Conservation (phyloP, 2,888 invertebrate genomes). For the Lepidochitona cinerea region DNA sequence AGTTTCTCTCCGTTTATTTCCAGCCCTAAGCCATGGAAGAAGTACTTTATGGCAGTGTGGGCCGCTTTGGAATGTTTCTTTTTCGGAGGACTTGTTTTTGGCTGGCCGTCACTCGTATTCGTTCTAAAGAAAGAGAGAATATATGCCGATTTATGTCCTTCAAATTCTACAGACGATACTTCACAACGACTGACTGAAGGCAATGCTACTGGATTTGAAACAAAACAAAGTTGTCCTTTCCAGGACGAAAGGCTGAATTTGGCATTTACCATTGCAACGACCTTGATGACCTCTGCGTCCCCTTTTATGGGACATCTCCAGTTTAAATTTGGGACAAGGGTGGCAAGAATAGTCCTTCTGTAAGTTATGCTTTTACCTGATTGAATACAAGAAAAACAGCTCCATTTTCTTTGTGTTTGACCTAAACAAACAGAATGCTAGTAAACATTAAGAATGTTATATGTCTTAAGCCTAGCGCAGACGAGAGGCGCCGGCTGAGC, state of each 20-base stretch:
- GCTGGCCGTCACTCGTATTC: constrained; percentile 54
- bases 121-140: constrained; percentile 47
- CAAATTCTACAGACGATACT: background rate
- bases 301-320: constrained; percentile 52
- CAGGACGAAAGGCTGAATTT: constrained; percentile 44
- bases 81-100: constrained; percentile 52
- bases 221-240: constrained; percentile 33
- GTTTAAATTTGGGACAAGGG: constrained; percentile 50
- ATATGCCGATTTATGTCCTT: constrained; percentile 39
- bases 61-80: constrained; percentile 47
- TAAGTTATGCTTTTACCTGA: too few species aligned
- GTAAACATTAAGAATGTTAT: too few species aligned
- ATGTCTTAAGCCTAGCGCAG: too few species aligned
- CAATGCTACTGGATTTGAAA: background rate
- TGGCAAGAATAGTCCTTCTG: constrained; percentile 45
- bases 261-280: constrained; percentile 49
- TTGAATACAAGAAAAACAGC: too few species aligned
- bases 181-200: background rate
- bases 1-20: too few species aligned
- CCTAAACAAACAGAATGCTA: too few species aligned
- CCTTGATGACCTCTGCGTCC: constrained; percentile 49
- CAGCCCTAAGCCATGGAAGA: constrained; percentile 8
- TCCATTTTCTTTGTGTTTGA: too few species aligned
- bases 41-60: constrained; percentile 39
- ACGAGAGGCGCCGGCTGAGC: too few species aligned